phyloP scores from a whole-genome alignment of 2,113 vertebrate species.

The Tichodroma muraria region DNA sequence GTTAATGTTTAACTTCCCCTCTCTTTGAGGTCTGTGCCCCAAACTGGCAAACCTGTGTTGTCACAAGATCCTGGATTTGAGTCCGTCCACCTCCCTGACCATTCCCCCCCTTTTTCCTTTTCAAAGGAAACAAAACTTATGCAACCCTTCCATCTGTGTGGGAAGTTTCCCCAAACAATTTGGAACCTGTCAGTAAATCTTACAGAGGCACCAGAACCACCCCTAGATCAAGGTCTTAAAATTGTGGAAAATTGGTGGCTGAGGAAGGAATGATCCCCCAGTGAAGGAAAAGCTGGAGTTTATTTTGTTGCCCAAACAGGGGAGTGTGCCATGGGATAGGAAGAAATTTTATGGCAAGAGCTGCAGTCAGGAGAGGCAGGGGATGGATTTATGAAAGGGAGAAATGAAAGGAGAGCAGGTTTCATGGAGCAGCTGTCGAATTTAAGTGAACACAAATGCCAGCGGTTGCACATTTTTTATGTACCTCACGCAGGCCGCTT shows the following conservation, averaged over 20 bases:
- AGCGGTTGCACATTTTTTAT: background rate
- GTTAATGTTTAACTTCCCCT: background rate
- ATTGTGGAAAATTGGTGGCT: too few species aligned
- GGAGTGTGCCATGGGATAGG: too few species aligned
- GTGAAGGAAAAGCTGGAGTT: too few species aligned
- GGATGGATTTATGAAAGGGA: too few species aligned
- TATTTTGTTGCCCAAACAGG: too few species aligned
- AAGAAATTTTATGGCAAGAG: too few species aligned
- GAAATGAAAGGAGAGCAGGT: too few species aligned
- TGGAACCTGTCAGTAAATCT: too few species aligned
- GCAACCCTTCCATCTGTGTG: background rate
- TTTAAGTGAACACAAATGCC: background rate
- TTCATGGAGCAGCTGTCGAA: background rate
- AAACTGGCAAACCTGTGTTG: background rate
- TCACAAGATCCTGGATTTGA: background rate
- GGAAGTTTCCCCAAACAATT: background rate
- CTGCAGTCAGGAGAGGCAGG: too few species aligned
- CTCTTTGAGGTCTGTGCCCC: rapidly evolving
- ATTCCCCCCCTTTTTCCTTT: rapidly evolving
- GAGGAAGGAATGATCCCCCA: too few species aligned
- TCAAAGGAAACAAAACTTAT: background rate
- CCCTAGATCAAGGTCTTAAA: too few species aligned
- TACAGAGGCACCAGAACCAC: too few species aligned
- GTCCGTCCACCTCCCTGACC: background rate
- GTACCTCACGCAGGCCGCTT: rapidly evolving